These are phyloP conservation scores for Cataglyphis rosenhaueri DNA, from an alignment of 2,888 invertebrate species.

Conservation along the genomic window DNA sequence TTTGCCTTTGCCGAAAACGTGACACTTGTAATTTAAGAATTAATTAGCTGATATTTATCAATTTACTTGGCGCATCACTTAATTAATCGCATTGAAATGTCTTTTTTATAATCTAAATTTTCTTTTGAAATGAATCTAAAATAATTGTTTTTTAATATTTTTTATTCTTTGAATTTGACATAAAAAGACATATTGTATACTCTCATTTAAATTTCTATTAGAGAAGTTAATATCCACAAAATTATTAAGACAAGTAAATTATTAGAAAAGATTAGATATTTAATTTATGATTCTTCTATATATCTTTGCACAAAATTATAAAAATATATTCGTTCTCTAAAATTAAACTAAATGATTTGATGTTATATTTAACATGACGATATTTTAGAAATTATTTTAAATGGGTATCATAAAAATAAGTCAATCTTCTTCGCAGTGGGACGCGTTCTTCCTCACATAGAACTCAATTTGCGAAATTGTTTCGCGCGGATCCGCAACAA, in stretches of 20 bases:
- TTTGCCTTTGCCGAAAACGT: conserved; percentile 58
- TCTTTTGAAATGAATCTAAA: neutral
- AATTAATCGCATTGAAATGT: neutral
- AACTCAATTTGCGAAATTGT: conserved; percentile 23
- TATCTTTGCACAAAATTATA: no score
- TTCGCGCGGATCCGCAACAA: conserved; percentile 1
- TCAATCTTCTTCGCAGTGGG: neutral
- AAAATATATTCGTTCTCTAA: no score
- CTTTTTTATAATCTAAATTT: neutral
- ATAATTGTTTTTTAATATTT: neutral
- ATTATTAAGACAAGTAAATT: neutral
- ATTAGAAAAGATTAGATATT: neutral
- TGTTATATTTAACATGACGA: neutral
- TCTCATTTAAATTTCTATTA: neutral
- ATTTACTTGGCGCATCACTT: neutral
- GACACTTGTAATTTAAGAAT: conserved; percentile 64
- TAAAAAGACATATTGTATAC: neutral
- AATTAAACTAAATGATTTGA: neutral
- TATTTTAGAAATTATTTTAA: neutral
- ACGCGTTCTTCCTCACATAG: neutral
- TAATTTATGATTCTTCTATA: neutral
- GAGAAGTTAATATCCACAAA: neutral
- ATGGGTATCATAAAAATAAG: neutral
- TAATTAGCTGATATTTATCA: conserved; percentile 31
- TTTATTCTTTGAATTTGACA: neutral